Conservation (phyloP, 2,888 invertebrate species). For the Drosophila subquinaria region DNA sequence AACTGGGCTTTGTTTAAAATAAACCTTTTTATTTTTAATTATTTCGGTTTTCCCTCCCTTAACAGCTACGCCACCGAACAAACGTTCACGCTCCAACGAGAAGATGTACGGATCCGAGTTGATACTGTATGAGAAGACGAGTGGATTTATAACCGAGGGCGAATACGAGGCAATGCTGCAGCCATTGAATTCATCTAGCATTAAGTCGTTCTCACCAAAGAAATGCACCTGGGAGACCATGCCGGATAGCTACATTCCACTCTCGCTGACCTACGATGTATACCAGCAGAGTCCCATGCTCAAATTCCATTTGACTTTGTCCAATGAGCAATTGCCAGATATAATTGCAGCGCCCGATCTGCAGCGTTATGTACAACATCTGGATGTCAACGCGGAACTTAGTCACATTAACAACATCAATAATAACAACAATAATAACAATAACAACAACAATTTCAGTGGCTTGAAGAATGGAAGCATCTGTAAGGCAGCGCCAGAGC, state of each 20-base stretch:
- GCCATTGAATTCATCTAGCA: constrained; percentile 88
- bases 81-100: constrained; percentile 89
- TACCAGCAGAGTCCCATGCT: constrained; percentile 93
- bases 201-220: constrained; percentile 87
- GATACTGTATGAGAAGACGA: constrained; percentile 95
- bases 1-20: too few relatives aligned
- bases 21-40: not conserved
- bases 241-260: constrained; percentile 87
- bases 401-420: constrained; percentile 79
- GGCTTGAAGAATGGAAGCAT: constrained; percentile 41
- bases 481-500: constrained; percentile 83
- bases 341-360: constrained; percentile 76
- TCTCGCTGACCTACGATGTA: constrained; percentile 88
- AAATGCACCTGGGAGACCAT: constrained; percentile 90
- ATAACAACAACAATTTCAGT: constrained; percentile 47
- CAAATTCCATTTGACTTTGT: constrained; percentile 94
- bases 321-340: constrained; percentile 87
- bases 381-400: constrained; percentile 62
- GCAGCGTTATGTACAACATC: constrained; percentile 72
- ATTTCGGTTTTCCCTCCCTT: not conserved
- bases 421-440: constrained; percentile 53
- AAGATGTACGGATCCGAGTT: constrained; percentile 89
- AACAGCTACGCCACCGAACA: constrained; percentile 87
- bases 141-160: constrained; percentile 94
- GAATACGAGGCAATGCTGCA: constrained; percentile 95